Percentiles rank a stretch among this genome's conserved stretches.
These are phyloP conservation scores for Narcine bancroftii DNA, from an alignment of 2,113 vertebrate species.

Conservation along the genomic window DNA sequence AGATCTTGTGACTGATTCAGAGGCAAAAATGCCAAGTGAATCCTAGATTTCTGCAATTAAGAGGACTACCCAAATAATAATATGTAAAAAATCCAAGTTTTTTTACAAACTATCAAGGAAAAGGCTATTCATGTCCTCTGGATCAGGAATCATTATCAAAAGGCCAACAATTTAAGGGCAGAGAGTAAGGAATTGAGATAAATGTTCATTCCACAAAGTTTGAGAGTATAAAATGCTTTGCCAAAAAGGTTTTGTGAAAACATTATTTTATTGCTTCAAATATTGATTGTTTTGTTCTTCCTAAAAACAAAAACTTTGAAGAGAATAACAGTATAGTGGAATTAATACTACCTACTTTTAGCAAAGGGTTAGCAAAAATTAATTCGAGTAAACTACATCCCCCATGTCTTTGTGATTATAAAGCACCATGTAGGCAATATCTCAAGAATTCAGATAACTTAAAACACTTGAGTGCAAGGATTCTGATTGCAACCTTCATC, in stretches of 20 bases:
- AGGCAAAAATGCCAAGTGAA: no score
- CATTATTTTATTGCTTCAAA: neutral
- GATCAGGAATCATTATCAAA: neutral
- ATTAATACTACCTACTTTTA: no score
- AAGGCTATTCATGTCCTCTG: neutral
- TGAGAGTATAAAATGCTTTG: neutral
- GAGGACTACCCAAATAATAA: no score
- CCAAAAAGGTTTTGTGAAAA: neutral
- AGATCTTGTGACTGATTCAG: no score
- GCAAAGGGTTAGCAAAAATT: no score
- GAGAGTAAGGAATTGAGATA: neutral
- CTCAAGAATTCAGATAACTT: neutral
- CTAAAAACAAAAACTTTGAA: neutral
- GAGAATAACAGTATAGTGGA: no score
- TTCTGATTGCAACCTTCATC: constrained; percentile 73
- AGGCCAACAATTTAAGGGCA: neutral
- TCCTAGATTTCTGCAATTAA: no score
- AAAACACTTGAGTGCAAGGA: neutral
- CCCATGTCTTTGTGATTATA: neutral
- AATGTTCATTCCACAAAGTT: neutral
- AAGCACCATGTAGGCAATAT: neutral
- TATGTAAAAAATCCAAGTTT: no score
- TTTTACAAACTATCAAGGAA: no score
- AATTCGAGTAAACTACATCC: neutral
- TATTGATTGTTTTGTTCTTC: no score